These are phyloP conservation scores for Pangasius djambal DNA, from an alignment of 2,797 vertebrate genomes.

Conservation along the genomic window DNA sequence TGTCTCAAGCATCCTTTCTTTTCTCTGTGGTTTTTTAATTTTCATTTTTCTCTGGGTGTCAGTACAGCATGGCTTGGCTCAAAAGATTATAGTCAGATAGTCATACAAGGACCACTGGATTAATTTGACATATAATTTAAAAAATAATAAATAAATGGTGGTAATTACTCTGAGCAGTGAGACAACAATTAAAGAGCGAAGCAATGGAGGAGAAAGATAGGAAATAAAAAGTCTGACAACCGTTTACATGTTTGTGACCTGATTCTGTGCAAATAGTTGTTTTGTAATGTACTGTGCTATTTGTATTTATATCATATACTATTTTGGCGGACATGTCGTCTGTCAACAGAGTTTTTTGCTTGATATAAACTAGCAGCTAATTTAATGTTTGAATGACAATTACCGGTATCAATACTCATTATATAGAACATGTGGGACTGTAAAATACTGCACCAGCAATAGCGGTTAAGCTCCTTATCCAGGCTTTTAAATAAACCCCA, in stretches of 20 bases:
- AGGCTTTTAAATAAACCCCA: slow-evolving; percentile 6
- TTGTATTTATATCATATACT: neutral
- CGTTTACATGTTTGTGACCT: neutral
- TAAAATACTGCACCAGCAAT: neutral
- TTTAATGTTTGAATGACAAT: neutral
- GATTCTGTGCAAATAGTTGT: neutral
- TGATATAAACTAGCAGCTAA: neutral
- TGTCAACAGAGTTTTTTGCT: neutral
- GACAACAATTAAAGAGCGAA: neutral
- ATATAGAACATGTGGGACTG: neutral
- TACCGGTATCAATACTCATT: neutral
- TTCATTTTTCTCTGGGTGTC: neutral
- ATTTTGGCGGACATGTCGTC: neutral
- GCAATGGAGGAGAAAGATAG: neutral
- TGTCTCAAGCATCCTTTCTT: neutral
- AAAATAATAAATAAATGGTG: neutral
- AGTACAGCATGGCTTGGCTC: neutral
- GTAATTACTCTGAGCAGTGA: neutral
- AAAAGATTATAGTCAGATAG: neutral
- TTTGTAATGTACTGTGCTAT: neutral
- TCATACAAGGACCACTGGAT: neutral
- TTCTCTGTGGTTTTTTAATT: neutral
- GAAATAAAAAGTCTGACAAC: neutral
- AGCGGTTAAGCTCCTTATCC: neutral
- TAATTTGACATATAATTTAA: neutral